Evolutionary conservation across 2,797 vertebrate genomes (phyloP), one percentile per base, ranked within the genome.

Genomic region (Channa striata): DNA sequence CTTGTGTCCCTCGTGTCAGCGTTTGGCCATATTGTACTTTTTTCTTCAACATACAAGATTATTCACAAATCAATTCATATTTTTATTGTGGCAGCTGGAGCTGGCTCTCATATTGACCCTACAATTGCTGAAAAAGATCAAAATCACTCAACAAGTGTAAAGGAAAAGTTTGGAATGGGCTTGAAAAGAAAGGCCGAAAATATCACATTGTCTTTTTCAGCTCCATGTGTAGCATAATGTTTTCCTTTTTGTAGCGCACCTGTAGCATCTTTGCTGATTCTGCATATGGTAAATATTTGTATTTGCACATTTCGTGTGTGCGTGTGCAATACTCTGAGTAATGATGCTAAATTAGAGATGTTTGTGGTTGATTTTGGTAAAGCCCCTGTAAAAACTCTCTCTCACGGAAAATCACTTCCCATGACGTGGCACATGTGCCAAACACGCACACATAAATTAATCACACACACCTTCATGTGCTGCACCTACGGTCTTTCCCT

Each of bases 351-450:
- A 89, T 93, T 86, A 92, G 73, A 78, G 88, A 86, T 83, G 86
- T 84, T 93, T 94, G 92, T 91, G 91, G 91, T 91, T 74, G 71
- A 90, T 92, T 89, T 87, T 78, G 79, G 84, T 80, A 77, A 94
- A 93, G 84, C 74, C 87, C 82, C 71, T 77, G 83, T 94, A 93
- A 94, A 94, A 93, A 90, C 59, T 81, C 78, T 86, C 87, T 91
- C 88, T 93, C 92, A 92, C 81, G 86, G 85, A 93, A 94, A 90
- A 93, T 86, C 88, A 82, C 85, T 93, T 94, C 90, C 93, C 90
- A 91, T 87, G 91, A 91, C 80, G 63, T 76, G 62, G 78, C 77
- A 83, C 80, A 86, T 80, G 82, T 87, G 80, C 82, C 64, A 57
- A 78, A 76, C 74, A 59, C 63, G 66, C 73, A 87, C 68, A 76